Conservation (phyloP, 2,113 vertebrate genomes). For the Tichodroma muraria region DNA sequence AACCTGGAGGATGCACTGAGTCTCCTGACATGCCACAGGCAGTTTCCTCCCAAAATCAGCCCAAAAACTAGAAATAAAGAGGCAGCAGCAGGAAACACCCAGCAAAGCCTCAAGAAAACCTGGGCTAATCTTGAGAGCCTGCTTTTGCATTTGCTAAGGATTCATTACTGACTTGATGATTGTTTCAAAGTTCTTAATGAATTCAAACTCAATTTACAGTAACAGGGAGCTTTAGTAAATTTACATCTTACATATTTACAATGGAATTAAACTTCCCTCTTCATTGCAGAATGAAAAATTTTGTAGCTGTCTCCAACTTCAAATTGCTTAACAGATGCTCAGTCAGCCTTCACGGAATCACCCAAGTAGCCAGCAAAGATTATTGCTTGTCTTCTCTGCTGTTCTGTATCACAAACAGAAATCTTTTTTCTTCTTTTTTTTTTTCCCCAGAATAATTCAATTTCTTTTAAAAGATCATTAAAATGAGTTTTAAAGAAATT, state of each 20-base stretch:
- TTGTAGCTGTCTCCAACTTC: not conserved
- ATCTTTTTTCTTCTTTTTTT: not conserved
- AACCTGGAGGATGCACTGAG: not conserved
- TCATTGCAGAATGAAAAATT: not conserved
- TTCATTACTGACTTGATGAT: not conserved
- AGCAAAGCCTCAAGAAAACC: not conserved
- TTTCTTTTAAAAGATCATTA: not conserved
- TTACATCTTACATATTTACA: not conserved
- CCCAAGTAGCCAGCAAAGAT: not conserved
- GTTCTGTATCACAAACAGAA: not conserved
- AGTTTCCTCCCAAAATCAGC: not conserved
- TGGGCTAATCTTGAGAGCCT: not conserved
- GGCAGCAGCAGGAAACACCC: not conserved
- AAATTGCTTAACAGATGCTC: not conserved
- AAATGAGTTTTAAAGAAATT: not conserved
- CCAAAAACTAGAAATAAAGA: not conserved
- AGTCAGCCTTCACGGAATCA: not conserved
- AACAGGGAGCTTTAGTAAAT: not conserved
- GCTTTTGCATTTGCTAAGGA: not conserved
- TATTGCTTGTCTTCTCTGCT: not conserved
- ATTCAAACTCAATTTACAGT: constrained; percentile 21
- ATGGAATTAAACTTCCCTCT: not conserved
- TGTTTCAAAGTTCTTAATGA: constrained; percentile 5
- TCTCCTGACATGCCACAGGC: rapidly evolving
- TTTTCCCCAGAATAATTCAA: not conserved